Conservation (phyloP, 2,797 vertebrate species). For the Acanthurus lineatus region DNA sequence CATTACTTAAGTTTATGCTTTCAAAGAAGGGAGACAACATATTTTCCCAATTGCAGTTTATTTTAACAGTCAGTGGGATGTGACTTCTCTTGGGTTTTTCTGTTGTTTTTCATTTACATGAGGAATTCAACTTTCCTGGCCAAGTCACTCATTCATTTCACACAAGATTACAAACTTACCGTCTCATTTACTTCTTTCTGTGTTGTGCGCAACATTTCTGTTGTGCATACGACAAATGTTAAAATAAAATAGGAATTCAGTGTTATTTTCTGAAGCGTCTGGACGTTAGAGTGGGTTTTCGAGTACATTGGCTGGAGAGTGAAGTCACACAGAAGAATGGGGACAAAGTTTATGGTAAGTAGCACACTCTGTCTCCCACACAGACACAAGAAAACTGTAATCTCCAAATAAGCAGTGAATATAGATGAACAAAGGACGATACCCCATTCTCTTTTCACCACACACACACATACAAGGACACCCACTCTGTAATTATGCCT, state of each 20-base stretch:
- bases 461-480: conserved; percentile 36
- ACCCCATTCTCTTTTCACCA: conserved; percentile 13
- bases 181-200: conserved; percentile 13
- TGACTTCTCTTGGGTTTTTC: conserved; percentile 54
- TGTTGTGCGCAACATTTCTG: conserved; percentile 42
- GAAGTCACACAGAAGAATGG: conserved; percentile 21
- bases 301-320: conserved; percentile 24
- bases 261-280: conserved; percentile 19
- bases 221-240: conserved; percentile 24
- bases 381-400: conserved; percentile 26
- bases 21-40: conserved; percentile 53
- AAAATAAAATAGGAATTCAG: conserved; percentile 38
- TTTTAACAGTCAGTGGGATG: conserved; percentile 36
- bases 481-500: conserved; percentile 68
- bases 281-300: background rate
- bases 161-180: conserved; percentile 47
- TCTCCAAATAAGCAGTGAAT: conserved; percentile 47
- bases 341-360: conserved; percentile 53
- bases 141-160: conserved; percentile 40
- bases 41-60: conserved; percentile 42
- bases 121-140: conserved; percentile 50
- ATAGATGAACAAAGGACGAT: conserved; percentile 43
- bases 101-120: conserved; percentile 64
- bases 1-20: conserved; percentile 27
- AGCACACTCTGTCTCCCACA: background rate